Conservation (phyloP, 2,797 vertebrate genomes). For the Menidia menidia region DNA sequence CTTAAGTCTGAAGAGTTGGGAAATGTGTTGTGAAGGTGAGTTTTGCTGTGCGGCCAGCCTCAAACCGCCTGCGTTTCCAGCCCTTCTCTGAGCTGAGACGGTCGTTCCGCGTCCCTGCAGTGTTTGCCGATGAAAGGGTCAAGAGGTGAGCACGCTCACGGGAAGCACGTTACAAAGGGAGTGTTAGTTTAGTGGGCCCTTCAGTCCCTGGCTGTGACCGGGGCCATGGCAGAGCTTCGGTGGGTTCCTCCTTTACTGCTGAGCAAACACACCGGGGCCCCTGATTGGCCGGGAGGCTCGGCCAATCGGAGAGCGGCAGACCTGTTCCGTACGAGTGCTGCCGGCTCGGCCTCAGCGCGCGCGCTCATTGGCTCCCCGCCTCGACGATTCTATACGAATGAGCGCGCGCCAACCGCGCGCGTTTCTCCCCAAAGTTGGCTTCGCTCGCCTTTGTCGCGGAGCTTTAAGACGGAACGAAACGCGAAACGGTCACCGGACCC, state of each 20-base stretch:
- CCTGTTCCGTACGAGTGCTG: conserved; percentile 62
- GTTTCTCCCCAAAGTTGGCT: conserved; percentile 44
- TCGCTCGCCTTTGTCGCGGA: conserved; percentile 39
- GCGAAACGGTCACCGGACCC: conserved; percentile 1
- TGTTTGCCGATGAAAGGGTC: conserved; percentile 29
- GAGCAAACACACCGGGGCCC: conserved; percentile 62
- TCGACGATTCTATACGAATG: conserved; percentile 79
- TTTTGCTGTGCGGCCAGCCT: conserved; percentile 20
- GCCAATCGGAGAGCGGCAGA: conserved; percentile 75
- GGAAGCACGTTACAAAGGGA: conserved; percentile 53
- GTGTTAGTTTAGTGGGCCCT: conserved; percentile 63
- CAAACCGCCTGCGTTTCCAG: conserved; percentile 5
- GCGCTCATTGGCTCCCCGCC: conserved; percentile 81
- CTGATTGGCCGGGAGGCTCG: conserved; percentile 68
- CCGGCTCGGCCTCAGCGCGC: conserved; percentile 71
- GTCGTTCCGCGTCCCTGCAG: conserved; percentile 18
- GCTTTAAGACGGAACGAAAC: conserved; percentile 57
- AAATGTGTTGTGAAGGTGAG: conserved; percentile 14
- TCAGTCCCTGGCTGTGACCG: conserved; percentile 48
- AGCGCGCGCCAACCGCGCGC: conserved; percentile 78
- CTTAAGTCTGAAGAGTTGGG: neutral
- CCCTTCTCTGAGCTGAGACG: conserved; percentile 13
- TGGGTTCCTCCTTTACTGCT: conserved; percentile 59
- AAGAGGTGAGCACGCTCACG: conserved; percentile 47
- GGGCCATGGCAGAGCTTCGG: conserved; percentile 59